Base-by-base conservation (phyloP, 2,113 vertebrate genomes). In the Limnothrissa miodon region DNA sequence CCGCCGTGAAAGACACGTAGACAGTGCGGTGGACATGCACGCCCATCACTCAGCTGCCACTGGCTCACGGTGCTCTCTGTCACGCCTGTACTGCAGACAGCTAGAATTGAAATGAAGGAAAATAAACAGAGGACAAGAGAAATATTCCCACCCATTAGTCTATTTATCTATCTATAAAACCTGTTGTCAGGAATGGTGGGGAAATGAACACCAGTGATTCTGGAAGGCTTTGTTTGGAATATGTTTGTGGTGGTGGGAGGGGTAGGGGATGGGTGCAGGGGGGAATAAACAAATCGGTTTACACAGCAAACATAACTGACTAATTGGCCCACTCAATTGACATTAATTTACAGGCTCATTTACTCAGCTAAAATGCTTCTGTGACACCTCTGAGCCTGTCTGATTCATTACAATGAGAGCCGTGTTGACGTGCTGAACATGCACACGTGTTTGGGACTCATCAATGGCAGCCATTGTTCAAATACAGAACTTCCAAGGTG, bases 291-390 rank as follows among this genome's bases (percentile, higher is more conserved):
- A 89, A 86, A 66, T 88, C 42, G 86, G 89, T 87, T 89, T 89
- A 84, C 84, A 91, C 83, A 81, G 86, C 87, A 90, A 93, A 93
- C 90, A 90, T 46, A 70, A 86, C 86, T 83, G 78, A 82, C 87
- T 87, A 90, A 90, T 90, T 87, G 83, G 85, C 59, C 88, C 80
- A 84, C 85, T 87, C 86, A 89, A 89, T 88, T 88, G 85, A 89
- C 88, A 87, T 87, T 87, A 84, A 88, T 86, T 87, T 86, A 89
- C 83, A 87, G 84, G 88, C 78, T 85, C 85, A 85, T 86, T 86
- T 86, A 79, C 82, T 44, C 83, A 80, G 84, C 86, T 85, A 84
- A 83, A 83, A 36, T 87, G 78, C 83, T 87, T 82, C 83, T 33
- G 83, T 82, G 82, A 46, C 85, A 74, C 84, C 84, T 74, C 66